Base-by-base conservation (phyloP, 2,113 vertebrate species). In the Notechis scutatus region DNA sequence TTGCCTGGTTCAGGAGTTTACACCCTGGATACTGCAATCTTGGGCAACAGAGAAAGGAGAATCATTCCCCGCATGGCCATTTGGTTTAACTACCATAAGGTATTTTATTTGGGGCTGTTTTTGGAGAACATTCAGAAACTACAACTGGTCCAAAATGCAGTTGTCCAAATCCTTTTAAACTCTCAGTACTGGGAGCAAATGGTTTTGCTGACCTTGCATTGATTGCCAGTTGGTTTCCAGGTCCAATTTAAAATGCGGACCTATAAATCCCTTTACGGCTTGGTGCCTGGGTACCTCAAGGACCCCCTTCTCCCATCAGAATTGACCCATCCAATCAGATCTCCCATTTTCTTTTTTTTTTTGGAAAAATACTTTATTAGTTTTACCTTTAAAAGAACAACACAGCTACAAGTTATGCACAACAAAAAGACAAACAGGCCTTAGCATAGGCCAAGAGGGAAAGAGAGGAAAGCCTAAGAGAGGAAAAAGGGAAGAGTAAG, bases 1-100 rank as follows among this genome's bases (percentile, higher is more conserved):
- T 96, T 95, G 97, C 96, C 96, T 94, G 96, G 94, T 94, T 97
- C 97, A 93, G 96, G 97, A 93, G 96, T 95, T 97, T 97, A 45
- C 97, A 93, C 29, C 94, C 96, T 92, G 96, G 93, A 90, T 88
- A 95, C 42, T 94, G 93, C 39, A 94, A 15, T 23, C 88, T 95
- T 91, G 50, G 1, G 39, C 64, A 92, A 47, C 24, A 42, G 5
- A 85, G 34, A 21, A 57, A 59, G n/a, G 29, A 3, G 54, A 64
- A 12, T 29, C 11, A 14, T 64, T 12, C 26, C 61, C 26, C 61
- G 29, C 29, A 64, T 64, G 24, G 24, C 61, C 61, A 64, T 10
- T 64, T 29, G 10, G 11, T 64, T 64, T 29, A 12, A 64, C 26
- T 64, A 64, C 26, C 61, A n/a, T 12, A 59, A 14, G 20, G 7